phyloP scores from a whole-genome alignment of 2,797 vertebrate genomes.

The Scyliorhinus canicula region DNA sequence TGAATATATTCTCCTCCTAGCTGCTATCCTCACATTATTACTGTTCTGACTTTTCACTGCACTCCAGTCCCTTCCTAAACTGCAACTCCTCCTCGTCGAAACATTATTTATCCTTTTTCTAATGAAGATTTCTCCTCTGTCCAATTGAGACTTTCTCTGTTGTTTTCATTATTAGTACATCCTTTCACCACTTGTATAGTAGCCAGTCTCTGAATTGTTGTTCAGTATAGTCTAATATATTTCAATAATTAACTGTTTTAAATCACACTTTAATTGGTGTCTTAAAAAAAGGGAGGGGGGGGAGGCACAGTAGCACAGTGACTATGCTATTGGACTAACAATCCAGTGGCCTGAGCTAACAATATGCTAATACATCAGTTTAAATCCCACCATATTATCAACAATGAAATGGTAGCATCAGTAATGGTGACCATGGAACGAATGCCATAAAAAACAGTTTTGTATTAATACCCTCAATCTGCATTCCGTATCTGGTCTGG shows the following conservation, averaged over 20 bases:
- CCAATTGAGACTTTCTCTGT: background rate
- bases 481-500: background rate
- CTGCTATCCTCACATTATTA: conserved; percentile 16
- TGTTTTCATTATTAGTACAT: too few species aligned
- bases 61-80: background rate
- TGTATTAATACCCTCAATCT: background rate
- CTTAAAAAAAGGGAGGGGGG: background rate
- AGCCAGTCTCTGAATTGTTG: background rate
- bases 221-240: background rate
- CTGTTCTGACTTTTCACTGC: conserved; percentile 19
- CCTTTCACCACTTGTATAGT: background rate
- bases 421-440: background rate
- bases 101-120: conserved; percentile 1
- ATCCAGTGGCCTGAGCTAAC: background rate
- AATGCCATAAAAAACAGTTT: background rate
- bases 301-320: background rate
- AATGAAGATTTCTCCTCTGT: conserved; percentile 12
- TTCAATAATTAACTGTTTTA: background rate
- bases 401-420: background rate
- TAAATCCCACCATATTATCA: background rate
- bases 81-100: background rate
- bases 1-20: background rate
- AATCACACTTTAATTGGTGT: background rate
- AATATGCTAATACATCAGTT: background rate
- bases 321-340: background rate